A percentile compares a stretch with the other conserved stretches of the same genome.
Evolutionary conservation across 2,797 vertebrate species (phyloP).

Genomic region (Danio albolineatus): DNA sequence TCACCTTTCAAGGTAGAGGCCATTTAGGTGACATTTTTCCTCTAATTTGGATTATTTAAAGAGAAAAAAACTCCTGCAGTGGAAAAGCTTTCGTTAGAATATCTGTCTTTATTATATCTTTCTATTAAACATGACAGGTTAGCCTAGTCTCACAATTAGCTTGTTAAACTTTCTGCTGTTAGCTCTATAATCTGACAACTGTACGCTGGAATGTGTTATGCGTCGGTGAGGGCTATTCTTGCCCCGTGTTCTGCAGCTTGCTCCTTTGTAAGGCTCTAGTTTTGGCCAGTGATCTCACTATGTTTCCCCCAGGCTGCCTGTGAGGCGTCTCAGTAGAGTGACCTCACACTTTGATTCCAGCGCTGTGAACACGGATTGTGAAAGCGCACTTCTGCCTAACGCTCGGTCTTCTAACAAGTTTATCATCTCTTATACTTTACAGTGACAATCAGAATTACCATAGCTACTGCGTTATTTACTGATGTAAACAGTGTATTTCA

Average conservation of each 20-base stretch:
- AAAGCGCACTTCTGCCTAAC: conserved; percentile 13
- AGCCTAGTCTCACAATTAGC: not conserved
- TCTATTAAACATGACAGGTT: not conserved
- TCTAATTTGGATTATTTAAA: not conserved
- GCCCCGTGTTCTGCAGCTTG: conserved; percentile 37
- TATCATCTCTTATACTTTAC: not conserved
- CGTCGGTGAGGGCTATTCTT: conserved; percentile 56
- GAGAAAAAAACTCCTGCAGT: not conserved
- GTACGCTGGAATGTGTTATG: conserved; percentile 50
- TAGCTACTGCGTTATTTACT: not conserved
- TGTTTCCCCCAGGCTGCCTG: conserved; percentile 25
- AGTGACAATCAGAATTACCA: not conserved
- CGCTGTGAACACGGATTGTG: not conserved
- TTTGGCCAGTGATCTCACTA: conserved; percentile 60
- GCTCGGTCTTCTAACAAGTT: conserved; percentile 1
- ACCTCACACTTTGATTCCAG: conserved; percentile 48
- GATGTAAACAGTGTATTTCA: not conserved
- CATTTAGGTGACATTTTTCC: not conserved
- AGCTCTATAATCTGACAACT: conserved; percentile 35
- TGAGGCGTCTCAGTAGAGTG: conserved; percentile 47
- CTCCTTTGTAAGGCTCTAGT: conserved; percentile 56
- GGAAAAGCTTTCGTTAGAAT: not conserved
- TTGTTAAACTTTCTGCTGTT: not conserved
- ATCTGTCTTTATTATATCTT: not conserved
- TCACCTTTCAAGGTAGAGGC: not conserved